Evolutionary conservation across 2,888 invertebrate genomes (phyloP), one percentile per base, ranked within the genome.

Genomic region (Helicoverpa assulta): DNA sequence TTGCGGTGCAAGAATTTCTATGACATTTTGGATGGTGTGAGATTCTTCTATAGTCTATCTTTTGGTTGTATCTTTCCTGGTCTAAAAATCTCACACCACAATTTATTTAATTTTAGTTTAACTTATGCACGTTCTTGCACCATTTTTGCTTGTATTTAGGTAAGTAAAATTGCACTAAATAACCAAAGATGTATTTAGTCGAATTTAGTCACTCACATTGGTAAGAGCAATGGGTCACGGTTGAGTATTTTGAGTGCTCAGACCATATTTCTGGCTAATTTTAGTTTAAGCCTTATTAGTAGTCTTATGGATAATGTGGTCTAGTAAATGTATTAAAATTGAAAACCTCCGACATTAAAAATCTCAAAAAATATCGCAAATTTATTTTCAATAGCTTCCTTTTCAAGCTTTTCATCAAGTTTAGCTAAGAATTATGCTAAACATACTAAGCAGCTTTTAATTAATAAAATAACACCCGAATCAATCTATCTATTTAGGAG

Each of bases 111-210:
- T 14, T 7, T 21, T 57, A 14, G 12, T 4, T 19, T 10, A 43
- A 1, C 50, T 50, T 50, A n/a, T 8, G 12, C 10, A 18, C 6
- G n/a, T 14, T 69, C 64, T 72, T 59, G 67, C 50, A 8, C 55
- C 59, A 50, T 53, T 14, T 57, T 51, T 57, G n/a, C 55, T 21
- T 62, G n/a, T 52, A 8, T 65, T n/a, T 57, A 47, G 40, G 16
- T 56, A 52, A 51, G 18, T 63, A 47, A 21, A n/a, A 19, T 18
- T 67, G 37, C 66, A 63, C 19, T 72, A 33, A 21, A 19, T 57
- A 65, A 77, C 76, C 76, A 77, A 77, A 77, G 77, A 76, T 62
- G 19, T 52, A 58, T 59, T 59, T 76, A 59, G 52, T 51, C 16
- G n/a, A 58, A 53, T 37, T 18, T 76, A 69, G 77, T 69, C 1